These are phyloP conservation scores for Chironex yamaguchii DNA, from an alignment of 30 jellyfish, hydroid and myxozoan species.

Conservation along the genomic window DNA sequence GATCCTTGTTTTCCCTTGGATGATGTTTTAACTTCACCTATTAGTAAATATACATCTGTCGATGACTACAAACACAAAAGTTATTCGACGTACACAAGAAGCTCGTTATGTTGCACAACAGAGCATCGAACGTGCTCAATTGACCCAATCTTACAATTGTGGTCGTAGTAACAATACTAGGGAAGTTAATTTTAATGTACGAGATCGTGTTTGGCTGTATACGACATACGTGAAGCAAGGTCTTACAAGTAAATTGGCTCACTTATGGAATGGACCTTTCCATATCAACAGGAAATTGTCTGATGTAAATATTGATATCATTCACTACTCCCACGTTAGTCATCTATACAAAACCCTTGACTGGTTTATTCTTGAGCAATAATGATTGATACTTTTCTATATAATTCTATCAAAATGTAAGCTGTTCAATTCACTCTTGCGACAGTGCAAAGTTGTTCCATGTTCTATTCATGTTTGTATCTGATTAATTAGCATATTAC, in stretches of 20 bases:
- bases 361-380: too few species aligned
- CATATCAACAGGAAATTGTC: neutral
- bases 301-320: neutral
- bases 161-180: neutral
- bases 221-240: neutral
- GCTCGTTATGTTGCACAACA: neutral
- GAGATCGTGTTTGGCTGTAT: neutral
- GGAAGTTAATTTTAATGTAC: neutral
- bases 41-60: too few species aligned
- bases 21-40: slow-evolving; percentile 1
- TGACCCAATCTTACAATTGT: neutral
- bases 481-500: too few species aligned
- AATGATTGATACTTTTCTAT: too few species aligned
- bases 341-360: too few species aligned
- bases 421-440: too few species aligned
- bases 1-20: slow-evolving; percentile 51
- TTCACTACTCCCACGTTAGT: too few species aligned
- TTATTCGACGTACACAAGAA: too few species aligned
- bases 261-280: neutral
- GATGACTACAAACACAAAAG: too few species aligned
- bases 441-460: too few species aligned
- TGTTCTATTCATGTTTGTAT: too few species aligned
- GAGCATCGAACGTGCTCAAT: neutral
- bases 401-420: too few species aligned
- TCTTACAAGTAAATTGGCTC: neutral